Percentiles rank a stretch among this genome's conserved stretches.
Evolutionary conservation across 2,113 vertebrate genomes (phyloP).

Genomic region (Brachypodius melanocephalos): DNA sequence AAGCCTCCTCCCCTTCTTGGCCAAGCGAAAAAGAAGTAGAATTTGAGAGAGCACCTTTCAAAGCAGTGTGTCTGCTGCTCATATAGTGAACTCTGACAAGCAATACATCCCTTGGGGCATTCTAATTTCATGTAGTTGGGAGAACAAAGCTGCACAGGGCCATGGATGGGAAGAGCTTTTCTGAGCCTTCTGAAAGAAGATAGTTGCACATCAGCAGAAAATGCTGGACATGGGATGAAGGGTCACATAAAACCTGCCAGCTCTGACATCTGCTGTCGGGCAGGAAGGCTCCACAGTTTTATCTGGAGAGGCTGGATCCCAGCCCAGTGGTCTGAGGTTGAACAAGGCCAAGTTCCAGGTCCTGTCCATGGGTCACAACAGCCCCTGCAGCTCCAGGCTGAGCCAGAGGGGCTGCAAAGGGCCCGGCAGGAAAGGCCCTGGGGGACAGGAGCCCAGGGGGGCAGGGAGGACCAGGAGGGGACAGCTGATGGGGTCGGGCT

Average conservation of each 20-base stretch:
- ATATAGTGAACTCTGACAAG: not conserved
- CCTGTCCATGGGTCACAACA: not conserved
- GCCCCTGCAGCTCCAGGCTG: not conserved
- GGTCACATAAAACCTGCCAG: not conserved
- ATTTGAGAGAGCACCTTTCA: not conserved
- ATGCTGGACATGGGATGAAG: not conserved
- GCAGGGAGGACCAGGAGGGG: not conserved
- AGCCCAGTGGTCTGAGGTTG: not conserved
- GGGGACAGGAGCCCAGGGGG: not conserved
- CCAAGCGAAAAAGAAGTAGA: not conserved
- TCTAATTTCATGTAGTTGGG: not conserved
- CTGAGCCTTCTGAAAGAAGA: not conserved
- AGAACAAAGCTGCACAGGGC: not conserved
- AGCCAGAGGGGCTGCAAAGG: not conserved
- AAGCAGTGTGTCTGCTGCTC: not conserved
- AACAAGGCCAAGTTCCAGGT: fast-evolving
- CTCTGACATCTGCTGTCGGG: not conserved
- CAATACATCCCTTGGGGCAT: not conserved
- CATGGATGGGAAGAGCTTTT: not conserved
- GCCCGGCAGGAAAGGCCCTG: fast-evolving
- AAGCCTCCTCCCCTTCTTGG: not conserved
- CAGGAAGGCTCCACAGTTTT: not conserved
- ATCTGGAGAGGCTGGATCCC: fast-evolving
- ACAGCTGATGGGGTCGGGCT: fast-evolving
- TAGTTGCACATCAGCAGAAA: not conserved